Evolutionary conservation across 92 coral and sea anemone genomes (phyloP).

Genomic region (Heteractis magnifica): DNA sequence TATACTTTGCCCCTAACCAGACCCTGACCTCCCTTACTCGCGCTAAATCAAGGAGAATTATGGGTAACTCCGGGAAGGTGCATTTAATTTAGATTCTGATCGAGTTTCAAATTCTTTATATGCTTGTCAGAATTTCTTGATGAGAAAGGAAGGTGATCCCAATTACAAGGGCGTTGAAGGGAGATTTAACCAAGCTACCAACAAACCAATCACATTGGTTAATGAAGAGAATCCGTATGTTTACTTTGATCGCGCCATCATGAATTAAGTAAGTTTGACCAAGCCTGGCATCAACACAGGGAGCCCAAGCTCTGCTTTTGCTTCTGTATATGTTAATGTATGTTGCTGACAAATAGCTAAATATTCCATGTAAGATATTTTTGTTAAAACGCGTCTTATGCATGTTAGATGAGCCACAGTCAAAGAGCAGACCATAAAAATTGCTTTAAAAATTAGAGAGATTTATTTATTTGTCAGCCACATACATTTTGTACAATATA

Average conservation of each 20-base stretch:
- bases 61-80: background rate
- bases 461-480: too few species aligned
- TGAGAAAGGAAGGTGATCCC: background rate
- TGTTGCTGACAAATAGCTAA: background rate
- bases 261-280: background rate
- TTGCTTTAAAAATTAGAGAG: too few species aligned
- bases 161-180: background rate
- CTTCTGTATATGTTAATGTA: background rate
- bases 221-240: slow-evolving; percentile 9
- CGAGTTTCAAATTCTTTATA: too few species aligned
- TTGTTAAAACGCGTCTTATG: too few species aligned
- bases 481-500: too few species aligned
- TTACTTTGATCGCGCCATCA: slow-evolving; percentile 9
- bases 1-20: too few species aligned
- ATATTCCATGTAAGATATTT: too few species aligned
- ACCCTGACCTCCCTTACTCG: too few species aligned
- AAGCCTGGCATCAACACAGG: too few species aligned
- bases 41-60: too few species aligned
- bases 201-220: slow-evolving; percentile 35
- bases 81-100: background rate
- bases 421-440: too few species aligned
- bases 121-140: background rate
- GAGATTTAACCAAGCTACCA: slow-evolving; percentile 17
- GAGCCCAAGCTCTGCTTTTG: background rate
- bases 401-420: too few species aligned